These are phyloP conservation scores for Aphidius gifuensis DNA, from an alignment of 1,140 invertebrate genomes.

Conservation along the genomic window DNA sequence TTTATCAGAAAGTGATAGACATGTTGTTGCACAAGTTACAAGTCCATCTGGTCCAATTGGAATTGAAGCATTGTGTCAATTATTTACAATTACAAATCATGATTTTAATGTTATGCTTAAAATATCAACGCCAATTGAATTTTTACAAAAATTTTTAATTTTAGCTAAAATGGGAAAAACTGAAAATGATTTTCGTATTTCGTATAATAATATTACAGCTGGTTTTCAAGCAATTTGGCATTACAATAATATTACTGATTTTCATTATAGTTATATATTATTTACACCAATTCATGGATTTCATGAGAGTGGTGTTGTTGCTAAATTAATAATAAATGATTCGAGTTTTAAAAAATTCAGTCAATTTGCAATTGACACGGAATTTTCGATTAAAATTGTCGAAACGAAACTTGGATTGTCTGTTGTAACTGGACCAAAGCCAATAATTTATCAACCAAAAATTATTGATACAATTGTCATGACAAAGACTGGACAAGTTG, in stretches of 20 bases:
- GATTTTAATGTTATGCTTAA: conserved; percentile 72
- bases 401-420: conserved; percentile 59
- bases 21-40: conserved; percentile 68
- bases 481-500: too few relatives aligned
- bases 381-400: conserved; percentile 66
- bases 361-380: conserved; percentile 64
- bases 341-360: conserved; percentile 17
- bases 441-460: conserved; percentile 34
- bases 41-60: conserved; percentile 66
- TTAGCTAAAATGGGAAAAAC: conserved; percentile 61
- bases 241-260: conserved; percentile 65
- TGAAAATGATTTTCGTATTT: conserved; percentile 68
- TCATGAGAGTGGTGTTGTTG: conserved; percentile 69
- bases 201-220: conserved; percentile 69
- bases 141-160: conserved; percentile 62
- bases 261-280: conserved; percentile 73
- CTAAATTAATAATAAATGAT: conserved; percentile 61
- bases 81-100: conserved; percentile 58
- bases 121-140: conserved; percentile 68
- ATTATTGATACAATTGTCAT: conserved; percentile 12
- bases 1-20: conserved; percentile 65
- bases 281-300: conserved; percentile 72
- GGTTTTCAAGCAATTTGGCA: conserved; percentile 76
- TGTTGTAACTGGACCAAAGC: conserved; percentile 40
- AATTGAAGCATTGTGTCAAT: conserved; percentile 58